A percentile compares a stretch with the other conserved stretches of the same genome.
These are phyloP conservation scores for Ganaspis sp. DNA, from an alignment of 1,140 invertebrate species.

Conservation along the genomic window DNA sequence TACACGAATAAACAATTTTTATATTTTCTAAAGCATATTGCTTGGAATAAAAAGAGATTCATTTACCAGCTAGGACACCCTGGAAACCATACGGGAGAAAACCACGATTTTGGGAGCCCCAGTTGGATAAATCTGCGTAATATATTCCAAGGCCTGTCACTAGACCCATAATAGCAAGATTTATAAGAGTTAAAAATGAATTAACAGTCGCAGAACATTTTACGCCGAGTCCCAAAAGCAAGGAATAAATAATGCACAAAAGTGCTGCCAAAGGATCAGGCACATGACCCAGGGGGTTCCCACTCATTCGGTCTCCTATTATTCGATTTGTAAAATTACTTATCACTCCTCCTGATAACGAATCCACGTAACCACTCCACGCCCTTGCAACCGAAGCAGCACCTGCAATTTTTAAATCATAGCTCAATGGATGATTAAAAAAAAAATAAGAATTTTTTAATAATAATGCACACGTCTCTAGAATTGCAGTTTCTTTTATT, in stretches of 20 bases:
- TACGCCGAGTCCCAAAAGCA: conserved; percentile 86
- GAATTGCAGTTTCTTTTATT: no score
- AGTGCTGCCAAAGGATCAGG: conserved; percentile 89
- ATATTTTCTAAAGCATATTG: no score
- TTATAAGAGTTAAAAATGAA: conserved; percentile 86
- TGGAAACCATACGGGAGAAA: conserved; percentile 89
- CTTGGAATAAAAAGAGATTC: not conserved
- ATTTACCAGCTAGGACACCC: conserved; percentile 81
- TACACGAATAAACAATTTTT: no score
- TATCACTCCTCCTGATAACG: conserved; percentile 86
- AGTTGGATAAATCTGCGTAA: conserved; percentile 88
- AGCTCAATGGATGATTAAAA: not conserved
- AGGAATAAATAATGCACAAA: conserved; percentile 84
- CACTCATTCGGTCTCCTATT: conserved; percentile 81
- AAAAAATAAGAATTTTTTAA: no score
- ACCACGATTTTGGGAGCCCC: conserved; percentile 84
- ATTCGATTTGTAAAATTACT: conserved; percentile 86
- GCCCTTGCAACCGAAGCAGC: conserved; percentile 93
- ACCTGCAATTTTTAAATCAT: conserved; percentile 75
- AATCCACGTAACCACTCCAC: conserved; percentile 95
- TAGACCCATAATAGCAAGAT: conserved; percentile 84
- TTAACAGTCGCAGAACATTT: conserved; percentile 92
- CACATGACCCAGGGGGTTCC: conserved; percentile 84
- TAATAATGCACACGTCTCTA: no score
- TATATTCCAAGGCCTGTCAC: conserved; percentile 88